phyloP scores from a whole-genome alignment of 2,113 vertebrate species.

The Amphiprion percula region DNA sequence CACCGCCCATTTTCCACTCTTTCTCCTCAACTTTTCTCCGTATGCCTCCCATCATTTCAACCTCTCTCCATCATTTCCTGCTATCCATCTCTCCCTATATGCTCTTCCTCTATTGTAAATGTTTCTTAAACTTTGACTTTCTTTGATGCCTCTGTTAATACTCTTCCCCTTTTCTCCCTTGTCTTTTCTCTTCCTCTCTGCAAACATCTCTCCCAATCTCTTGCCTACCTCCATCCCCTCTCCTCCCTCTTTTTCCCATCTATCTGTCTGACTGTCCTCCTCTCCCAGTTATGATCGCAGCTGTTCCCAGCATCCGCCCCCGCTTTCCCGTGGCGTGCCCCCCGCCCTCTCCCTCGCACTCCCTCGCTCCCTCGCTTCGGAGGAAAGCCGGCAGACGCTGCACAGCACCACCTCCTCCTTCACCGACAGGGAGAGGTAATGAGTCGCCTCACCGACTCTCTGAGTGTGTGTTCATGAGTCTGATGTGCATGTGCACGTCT shows the following conservation, averaged over 20 bases:
- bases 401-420: constrained; percentile 86
- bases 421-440: constrained; percentile 87
- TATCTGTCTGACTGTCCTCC: constrained; percentile 51
- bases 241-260: constrained; percentile 19
- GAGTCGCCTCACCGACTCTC: constrained; percentile 58
- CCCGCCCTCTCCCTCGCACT: constrained; percentile 84
- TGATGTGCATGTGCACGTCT: constrained; percentile 32
- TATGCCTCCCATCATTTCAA: constrained; percentile 15
- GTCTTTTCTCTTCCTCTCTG: constrained; percentile 15
- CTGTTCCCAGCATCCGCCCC: constrained; percentile 85
- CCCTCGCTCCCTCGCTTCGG: constrained; percentile 82
- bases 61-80: constrained; percentile 22
- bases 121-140: constrained; percentile 41
- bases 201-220: neutral
- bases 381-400: constrained; percentile 87
- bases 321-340: constrained; percentile 81
- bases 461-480: constrained; percentile 43
- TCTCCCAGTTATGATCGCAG: constrained; percentile 85
- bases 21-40: constrained; percentile 6
- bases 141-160: neutral
- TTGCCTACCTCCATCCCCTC: constrained; percentile 18
- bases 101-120: constrained; percentile 18
- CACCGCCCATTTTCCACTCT: neutral
- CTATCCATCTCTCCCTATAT: constrained; percentile 1
- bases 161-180: constrained; percentile 18